Evolutionary conservation across 2,888 invertebrate genomes (phyloP), one percentile per base, ranked within the genome.

Genomic region (Xanthia icteritia): DNA sequence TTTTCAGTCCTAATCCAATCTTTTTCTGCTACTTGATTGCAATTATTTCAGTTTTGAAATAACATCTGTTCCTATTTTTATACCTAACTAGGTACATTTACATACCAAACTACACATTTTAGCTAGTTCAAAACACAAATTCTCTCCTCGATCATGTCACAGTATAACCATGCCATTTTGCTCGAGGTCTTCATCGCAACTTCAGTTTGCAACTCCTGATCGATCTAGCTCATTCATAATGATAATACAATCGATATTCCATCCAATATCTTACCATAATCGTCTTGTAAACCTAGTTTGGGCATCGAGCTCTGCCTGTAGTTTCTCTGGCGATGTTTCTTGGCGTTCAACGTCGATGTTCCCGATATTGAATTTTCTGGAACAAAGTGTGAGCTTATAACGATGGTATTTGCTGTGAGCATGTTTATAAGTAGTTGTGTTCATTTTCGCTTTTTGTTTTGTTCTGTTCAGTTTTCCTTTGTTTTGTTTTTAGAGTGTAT

Each of bases 231-330:
- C 63, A 73, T 81, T 75, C 58, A 73, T 81, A 86, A 84, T 77
- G 73, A 68, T 77, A 80, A 77, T 78, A 63, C 54, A 71, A 79
- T 87, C 60, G 78, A 84, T 84, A 75, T 75, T 69, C 73, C 77
- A 70, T 79, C 73, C 81, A 76, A 73, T 81, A 79, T 81, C 94
- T 93, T 92, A 96, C 96, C 96, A 82, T 96, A 96, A 87, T 96
- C 96, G 82, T 96, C 96, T 85, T 94, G 95, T 88, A 94, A 90
- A 85, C 96, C 95, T 89, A 96, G 92, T 93, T 97, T 97, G n/a
- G 97, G 97, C 95, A 97, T 94, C 23, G 97, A 97, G 81, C 96
- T 97, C 89, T 97, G 97, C 81, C 97, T 94, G 88, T 95, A 96
- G 89, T 96, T 96, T 80, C 96, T 93, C 88, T 95, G 96, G 31